Evolutionary conservation across 2,113 vertebrate genomes (phyloP).

Genomic region (Lucifuga dentata): DNA sequence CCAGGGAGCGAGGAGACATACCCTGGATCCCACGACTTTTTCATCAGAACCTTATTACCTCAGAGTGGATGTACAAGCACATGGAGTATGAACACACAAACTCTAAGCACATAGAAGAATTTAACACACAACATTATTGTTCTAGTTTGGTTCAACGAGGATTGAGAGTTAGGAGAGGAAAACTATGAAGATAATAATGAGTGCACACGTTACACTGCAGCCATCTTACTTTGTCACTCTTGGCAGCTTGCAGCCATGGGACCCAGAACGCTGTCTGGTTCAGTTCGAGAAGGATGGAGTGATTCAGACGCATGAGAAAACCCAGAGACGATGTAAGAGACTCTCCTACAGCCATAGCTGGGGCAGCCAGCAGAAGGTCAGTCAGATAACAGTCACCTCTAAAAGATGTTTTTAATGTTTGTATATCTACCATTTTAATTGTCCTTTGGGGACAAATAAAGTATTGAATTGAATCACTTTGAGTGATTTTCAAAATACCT

Average conservation of each 20-base stretch:
- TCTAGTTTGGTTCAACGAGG: not conserved
- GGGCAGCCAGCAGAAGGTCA: conserved; percentile 84
- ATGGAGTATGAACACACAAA: conserved; percentile 83
- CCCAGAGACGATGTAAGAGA: conserved; percentile 74
- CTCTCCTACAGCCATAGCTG: conserved; percentile 84
- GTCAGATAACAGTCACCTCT: not conserved
- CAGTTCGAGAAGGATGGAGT: conserved; percentile 93
- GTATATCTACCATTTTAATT: no score
- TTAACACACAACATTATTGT: not conserved
- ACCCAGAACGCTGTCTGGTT: conserved; percentile 86
- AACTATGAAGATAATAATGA: not conserved
- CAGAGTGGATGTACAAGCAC: conserved; percentile 91
- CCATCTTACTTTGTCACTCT: not conserved
- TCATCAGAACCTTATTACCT: conserved; percentile 79
- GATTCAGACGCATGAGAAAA: conserved; percentile 88
- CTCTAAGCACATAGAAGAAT: not conserved
- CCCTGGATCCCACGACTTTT: conserved; percentile 89
- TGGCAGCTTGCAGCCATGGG: conserved; percentile 89
- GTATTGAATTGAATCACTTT: no score
- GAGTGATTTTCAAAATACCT: no score
- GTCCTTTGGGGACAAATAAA: no score
- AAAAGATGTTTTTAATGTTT: no score
- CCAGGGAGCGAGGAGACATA: conserved; percentile 85
- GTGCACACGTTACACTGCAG: not conserved
- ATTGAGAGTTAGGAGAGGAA: not conserved